phyloP scores from a whole-genome alignment of 2,113 vertebrate genomes.

The Turnix velox region DNA sequence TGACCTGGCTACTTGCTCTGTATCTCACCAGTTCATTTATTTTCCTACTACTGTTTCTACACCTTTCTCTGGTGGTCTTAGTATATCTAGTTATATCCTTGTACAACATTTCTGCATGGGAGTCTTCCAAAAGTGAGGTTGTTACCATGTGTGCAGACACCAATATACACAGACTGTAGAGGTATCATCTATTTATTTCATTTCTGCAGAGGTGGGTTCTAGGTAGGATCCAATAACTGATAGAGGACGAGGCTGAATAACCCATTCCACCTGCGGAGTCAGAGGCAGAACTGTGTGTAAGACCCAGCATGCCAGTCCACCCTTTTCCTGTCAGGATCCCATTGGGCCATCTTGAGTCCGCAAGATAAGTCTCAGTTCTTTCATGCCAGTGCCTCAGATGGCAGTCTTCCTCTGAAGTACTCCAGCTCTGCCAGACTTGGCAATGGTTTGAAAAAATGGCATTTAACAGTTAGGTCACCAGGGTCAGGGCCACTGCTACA shows the following conservation, averaged over 20 bases:
- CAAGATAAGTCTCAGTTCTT: not conserved
- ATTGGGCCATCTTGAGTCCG: not conserved
- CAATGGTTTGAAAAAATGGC: accelerated
- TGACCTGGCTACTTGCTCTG: not conserved
- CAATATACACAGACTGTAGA: too few species aligned
- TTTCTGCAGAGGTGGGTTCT: too few species aligned
- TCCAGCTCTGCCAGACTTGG: not conserved
- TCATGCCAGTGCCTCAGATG: not conserved
- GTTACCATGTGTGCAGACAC: too few species aligned
- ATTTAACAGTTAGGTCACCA: not conserved
- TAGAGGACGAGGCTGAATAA: not conserved
- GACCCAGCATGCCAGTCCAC: not conserved
- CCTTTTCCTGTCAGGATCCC: not conserved
- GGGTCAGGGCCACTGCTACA: not conserved
- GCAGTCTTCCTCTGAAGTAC: not conserved
- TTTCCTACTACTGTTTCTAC: not conserved
- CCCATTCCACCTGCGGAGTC: not conserved
- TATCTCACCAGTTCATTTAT: accelerated
- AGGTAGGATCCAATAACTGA: not conserved
- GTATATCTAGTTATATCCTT: not conserved
- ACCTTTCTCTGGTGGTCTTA: not conserved
- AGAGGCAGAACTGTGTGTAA: not conserved
- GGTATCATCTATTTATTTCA: too few species aligned
- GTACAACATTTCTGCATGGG: not conserved
- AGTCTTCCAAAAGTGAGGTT: too few species aligned